Conservation (phyloP, 2,113 vertebrate species). For the Anarrhichthys ocellatus region DNA sequence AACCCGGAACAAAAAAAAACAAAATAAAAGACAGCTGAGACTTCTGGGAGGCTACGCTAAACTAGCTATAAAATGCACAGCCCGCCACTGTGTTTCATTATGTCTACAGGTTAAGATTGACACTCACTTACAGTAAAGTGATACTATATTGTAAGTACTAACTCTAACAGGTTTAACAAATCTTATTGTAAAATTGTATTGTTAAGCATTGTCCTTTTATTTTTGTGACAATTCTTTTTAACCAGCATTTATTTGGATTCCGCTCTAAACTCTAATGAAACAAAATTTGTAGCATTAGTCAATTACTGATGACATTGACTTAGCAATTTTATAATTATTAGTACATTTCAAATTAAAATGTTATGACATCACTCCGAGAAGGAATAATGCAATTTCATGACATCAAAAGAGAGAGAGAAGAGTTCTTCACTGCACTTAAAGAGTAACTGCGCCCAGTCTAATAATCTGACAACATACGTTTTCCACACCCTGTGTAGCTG, state of each 20-base stretch:
- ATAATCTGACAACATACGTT: background rate
- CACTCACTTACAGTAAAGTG: background rate
- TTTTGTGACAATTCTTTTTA: background rate
- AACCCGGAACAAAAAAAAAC: too few relatives aligned
- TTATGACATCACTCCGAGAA: background rate
- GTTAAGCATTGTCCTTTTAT: background rate
- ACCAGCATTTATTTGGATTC: background rate
- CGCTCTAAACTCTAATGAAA: background rate
- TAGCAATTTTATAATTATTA: background rate
- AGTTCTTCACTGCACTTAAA: background rate
- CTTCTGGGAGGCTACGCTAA: too few relatives aligned
- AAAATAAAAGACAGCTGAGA: too few relatives aligned
- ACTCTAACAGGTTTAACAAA: background rate
- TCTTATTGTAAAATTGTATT: background rate
- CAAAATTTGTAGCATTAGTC: background rate
- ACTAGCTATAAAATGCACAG: too few relatives aligned
- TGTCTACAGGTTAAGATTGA: background rate
- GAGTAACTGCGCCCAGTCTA: background rate
- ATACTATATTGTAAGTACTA: background rate
- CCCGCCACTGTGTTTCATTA: background rate
- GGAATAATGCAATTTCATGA: background rate
- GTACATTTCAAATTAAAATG: background rate
- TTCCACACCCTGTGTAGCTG: background rate
- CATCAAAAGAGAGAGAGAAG: background rate
- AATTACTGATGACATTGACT: background rate